Conservation (phyloP, 2,113 vertebrate genomes). For the Nerophis lumbriciformis region DNA sequence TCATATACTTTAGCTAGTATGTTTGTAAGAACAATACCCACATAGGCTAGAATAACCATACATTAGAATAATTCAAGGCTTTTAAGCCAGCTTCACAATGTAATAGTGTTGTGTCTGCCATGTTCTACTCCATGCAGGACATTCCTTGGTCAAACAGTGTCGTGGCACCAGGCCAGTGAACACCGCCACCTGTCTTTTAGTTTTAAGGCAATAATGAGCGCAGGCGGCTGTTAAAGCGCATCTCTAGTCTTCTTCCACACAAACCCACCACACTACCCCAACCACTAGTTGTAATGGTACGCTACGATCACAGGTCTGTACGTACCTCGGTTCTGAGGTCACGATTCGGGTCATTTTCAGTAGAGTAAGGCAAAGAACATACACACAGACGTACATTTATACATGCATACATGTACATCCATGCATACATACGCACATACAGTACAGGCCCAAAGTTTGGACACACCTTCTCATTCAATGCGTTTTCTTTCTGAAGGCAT, state of each 20-base stretch:
- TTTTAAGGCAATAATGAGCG: slow-evolving; percentile 43
- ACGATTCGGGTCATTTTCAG: no score
- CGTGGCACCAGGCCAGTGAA: slow-evolving; percentile 23
- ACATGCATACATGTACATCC: no score
- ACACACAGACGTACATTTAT: no score
- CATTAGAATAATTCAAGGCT: slow-evolving; percentile 6
- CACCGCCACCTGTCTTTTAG: slow-evolving; percentile 60
- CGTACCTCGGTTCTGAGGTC: no score
- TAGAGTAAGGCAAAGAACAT: no score
- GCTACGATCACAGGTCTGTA: no score
- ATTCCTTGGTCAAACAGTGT: slow-evolving; percentile 45
- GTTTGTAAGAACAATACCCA: slow-evolving; percentile 23
- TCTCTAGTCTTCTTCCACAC: slow-evolving; percentile 17
- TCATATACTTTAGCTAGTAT: slow-evolving; percentile 22
- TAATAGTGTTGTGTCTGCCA: background rate
- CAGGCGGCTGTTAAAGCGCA: slow-evolving; percentile 29
- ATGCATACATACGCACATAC: no score
- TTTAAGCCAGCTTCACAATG: background rate
- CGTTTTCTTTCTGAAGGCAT: no score
- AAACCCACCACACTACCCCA: background rate
- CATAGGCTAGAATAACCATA: slow-evolving; percentile 30
- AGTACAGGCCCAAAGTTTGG: no score
- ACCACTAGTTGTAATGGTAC: no score
- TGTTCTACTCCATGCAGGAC: slow-evolving; percentile 26
- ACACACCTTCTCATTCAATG: no score